A percentile compares a stretch with the other conserved stretches of the same genome.
These are phyloP conservation scores for Heliconius charithonia DNA, from an alignment of 2,888 invertebrate species.

Conservation along the genomic window DNA sequence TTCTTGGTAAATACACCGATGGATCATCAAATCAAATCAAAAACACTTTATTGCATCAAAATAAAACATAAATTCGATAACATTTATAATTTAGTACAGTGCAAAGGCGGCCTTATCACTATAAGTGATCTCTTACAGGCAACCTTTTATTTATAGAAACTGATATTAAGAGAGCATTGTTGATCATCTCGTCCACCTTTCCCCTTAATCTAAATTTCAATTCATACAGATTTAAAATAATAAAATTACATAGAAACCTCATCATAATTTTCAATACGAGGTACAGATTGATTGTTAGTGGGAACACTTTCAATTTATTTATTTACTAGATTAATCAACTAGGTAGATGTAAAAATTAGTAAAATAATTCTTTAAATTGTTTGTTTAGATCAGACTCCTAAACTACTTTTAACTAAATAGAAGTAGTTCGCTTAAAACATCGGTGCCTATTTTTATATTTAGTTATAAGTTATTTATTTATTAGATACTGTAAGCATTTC, in stretches of 20 bases:
- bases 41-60: too few relatives aligned
- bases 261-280: conserved; percentile 48
- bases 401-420: conserved; percentile 52
- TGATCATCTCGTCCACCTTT: too few relatives aligned
- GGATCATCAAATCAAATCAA: too few relatives aligned
- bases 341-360: conserved; percentile 48
- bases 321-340: conserved; percentile 47
- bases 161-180: too few relatives aligned
- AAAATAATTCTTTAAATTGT: conserved; percentile 45
- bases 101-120: too few relatives aligned
- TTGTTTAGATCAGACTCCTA: conserved; percentile 43
- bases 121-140: too few relatives aligned
- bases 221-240: background rate
- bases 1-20: too few relatives aligned
- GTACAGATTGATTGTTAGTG: conserved; percentile 49
- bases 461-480: conserved; percentile 50
- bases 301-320: conserved; percentile 48
- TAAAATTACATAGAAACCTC: background rate
- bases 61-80: too few relatives aligned
- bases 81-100: too few relatives aligned
- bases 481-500: conserved; percentile 44
- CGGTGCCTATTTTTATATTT: conserved; percentile 70
- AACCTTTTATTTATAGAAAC: too few relatives aligned
- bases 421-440: conserved; percentile 70
- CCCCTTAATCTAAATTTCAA: background rate